Evolutionary conservation across 1,140 invertebrate genomes (phyloP), one percentile per base, ranked within the genome.

Genomic region (Hermetia illucens): DNA sequence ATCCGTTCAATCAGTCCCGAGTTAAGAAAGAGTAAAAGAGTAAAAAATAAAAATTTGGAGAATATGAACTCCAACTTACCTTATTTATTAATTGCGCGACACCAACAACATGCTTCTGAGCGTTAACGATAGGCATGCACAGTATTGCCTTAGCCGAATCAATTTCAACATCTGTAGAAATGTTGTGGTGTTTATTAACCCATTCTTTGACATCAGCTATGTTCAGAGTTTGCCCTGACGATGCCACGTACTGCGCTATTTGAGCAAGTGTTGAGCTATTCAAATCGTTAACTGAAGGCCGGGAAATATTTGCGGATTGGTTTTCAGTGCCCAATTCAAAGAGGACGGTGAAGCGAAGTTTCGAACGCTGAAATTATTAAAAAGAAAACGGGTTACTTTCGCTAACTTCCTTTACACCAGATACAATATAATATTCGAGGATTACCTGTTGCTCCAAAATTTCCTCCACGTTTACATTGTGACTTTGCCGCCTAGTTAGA

Each of bases 61-160:
- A n/a, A n/a, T n/a, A n/a, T n/a, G n/a, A n/a, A n/a, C n/a, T n/a
- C n/a, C n/a, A n/a, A 38, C 41, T 41, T 51, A 86, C 80, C 74
- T 95, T 95, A 58, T 95, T 95, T 25, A 95, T 88, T 19, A 95
- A 66, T 51, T 94, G 91, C 31, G 86, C 85, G 1, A 95, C 91
- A 13, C 92, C 92, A 45, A 93, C 89, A 3, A 93, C 79, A 29
- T 70, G 71, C 46, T 79, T 80, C 53, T 88, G 79, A 4, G 83
- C 85, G 59, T 92, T 92, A 17, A 85, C 79, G 42, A 93, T 92
- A 0, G 88, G 88, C 82, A 92, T 90, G 50, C 83, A 89, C 2
- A 89, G 70, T 48, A 89, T 84, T 21, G 81, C 82, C 38, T 71
- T 69, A 0, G 81, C 77, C 12, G 63, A 70, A 44, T 69, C 71